Base-by-base conservation (phyloP, 2,113 vertebrate genomes). In the Anas platyrhynchos region DNA sequence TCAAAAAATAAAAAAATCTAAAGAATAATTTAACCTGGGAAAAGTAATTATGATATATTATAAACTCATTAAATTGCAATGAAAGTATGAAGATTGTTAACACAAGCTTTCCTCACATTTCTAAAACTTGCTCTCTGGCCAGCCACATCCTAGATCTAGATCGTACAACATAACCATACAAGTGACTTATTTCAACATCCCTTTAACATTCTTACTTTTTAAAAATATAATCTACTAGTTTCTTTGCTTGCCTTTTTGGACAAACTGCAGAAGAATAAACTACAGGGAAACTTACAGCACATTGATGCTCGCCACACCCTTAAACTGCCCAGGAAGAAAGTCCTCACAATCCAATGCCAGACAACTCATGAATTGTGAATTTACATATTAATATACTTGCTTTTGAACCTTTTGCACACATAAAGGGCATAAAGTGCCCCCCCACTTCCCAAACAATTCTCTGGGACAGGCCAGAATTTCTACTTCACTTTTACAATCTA, bases 301-400 rank as follows among this genome's bases (percentile, higher is more conserved):
- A 14, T 68, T 34, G 83, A 22, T 16, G 52, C 14, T 54, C 36
- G 6, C 34, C 25, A 26, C 15, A 63, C 23, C 18, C 32, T 31
- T 58, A 44, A 23, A 13, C 50, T 6, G 2, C 29, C 16, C 0
- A 1, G 27, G 32, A 83, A 54, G 58, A 77, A 66, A 0, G 10
- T 36, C 63, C 69, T 71, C 50, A 8, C 16, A 22, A 6, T 43
- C 44, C 0, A 1, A 12, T 3, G 6, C 25, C 7, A 11, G 34
- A 7, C 22, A 67, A 29, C 17, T 61, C n/a, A 36, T 0, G 2
- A 54, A 20, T 15, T 74, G 23, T 1, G 0, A 52, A 54, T 74
- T 83, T 50, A 56, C 18, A 34, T 16, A 23, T 23, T 69, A 32
- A 65, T 41, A 56, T n/a, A 41, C 21, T 17, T 65, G 23, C 55